Evolutionary conservation across 2,888 invertebrate genomes (phyloP), one percentile per base, ranked within the genome.

Genomic region (Entomobrya proxima): DNA sequence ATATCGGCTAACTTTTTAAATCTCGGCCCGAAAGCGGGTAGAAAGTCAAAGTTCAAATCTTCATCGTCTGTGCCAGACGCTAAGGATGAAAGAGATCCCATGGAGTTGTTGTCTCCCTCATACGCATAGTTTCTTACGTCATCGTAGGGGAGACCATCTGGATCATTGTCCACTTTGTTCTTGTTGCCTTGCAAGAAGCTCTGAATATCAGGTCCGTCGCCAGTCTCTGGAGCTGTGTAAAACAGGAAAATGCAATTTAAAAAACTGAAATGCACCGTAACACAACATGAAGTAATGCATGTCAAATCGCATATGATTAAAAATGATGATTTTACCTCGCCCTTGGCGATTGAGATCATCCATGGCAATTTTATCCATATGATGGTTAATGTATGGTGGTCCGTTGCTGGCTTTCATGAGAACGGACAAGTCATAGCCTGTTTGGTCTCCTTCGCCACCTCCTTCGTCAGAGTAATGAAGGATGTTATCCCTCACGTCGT

Each of bases 391-490:
- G 75, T 88, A 89, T 13, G 89, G 82, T 58, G 87, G 88, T 61
- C 93, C 91, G 44, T 87, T 88, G 4, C 88, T 87, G 11, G 90
- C 88, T 79, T 89, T 90, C 89, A 89, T 88, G 21, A 98, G 93
- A 3, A 97, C 96, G 87, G 95, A 95, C 85, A 98, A 93, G 91
- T 98, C 97, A 92, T 96, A 98, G 1, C 96, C 96, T 0, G 98
- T 97, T 91, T 94, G 93, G 91, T 99, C 99, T 0, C 97, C 97
- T 92, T 99, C 98, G 91, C 99, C 99, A 91, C 98, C 98, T 18
- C 99, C 99, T 92, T 99, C 99, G 91, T 99, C 98, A 91, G 98
- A 97, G 91, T 99, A 99, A 90, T 97, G 97, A 90, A 99, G 97
- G 87, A 99, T 98, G 91, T 98, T 99, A 92, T 99, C 99, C 85